phyloP scores from a whole-genome alignment of 2,797 vertebrate genomes.

The Cossypha polioptera region DNA sequence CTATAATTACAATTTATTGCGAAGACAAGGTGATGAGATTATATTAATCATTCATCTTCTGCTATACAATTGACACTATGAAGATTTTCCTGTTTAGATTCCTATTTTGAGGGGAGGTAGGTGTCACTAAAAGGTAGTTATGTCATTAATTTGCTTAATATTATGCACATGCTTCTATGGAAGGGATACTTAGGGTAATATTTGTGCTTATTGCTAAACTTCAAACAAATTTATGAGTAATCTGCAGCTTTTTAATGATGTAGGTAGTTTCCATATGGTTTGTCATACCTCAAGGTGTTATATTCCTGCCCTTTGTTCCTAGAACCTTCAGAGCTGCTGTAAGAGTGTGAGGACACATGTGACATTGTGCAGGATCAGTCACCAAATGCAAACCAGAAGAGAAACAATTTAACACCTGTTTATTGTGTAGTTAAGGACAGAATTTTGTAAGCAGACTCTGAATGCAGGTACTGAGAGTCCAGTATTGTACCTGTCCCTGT shows the following conservation, averaged over 20 bases:
- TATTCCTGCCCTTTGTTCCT: background rate
- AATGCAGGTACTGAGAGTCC: background rate
- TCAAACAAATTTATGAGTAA: background rate
- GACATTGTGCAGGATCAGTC: background rate
- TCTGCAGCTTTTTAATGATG: background rate
- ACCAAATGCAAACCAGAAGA: background rate
- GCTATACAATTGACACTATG: background rate
- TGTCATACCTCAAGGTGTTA: background rate
- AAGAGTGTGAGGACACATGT: background rate
- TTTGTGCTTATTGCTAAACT: background rate
- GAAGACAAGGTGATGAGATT: background rate
- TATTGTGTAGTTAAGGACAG: background rate
- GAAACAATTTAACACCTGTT: background rate
- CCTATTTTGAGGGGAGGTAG: background rate
- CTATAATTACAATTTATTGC: background rate
- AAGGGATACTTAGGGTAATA: background rate
- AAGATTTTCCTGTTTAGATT: background rate
- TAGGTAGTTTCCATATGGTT: background rate
- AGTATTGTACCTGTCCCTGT: background rate
- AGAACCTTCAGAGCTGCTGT: background rate
- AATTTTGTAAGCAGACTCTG: background rate
- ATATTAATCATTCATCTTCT: background rate
- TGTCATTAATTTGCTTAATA: background rate
- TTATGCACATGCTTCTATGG: background rate
- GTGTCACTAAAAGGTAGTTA: background rate